A percentile compares a stretch with the other conserved stretches of the same genome.
phyloP scores from a whole-genome alignment of 2,113 vertebrate species.

The Macquaria ambigua region DNA sequence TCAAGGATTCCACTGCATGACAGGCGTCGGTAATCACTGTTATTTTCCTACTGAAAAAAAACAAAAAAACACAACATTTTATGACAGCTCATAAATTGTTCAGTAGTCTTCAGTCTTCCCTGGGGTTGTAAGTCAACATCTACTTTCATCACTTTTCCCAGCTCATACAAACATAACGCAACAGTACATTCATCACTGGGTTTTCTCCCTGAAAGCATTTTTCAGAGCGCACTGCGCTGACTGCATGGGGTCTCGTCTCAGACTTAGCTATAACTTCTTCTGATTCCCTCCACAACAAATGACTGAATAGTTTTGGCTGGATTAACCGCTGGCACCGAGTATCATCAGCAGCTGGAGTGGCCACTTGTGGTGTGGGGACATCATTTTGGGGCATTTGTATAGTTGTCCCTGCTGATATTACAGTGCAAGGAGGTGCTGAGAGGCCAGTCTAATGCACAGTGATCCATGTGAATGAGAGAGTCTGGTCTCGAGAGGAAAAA shows the following conservation, averaged over 20 bases:
- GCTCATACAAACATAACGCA: conserved; percentile 46
- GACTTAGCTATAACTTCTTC: conserved; percentile 26
- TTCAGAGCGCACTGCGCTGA: conserved; percentile 3
- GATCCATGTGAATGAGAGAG: conserved; percentile 55
- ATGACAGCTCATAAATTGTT: conserved; percentile 70
- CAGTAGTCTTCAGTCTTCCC: conserved; percentile 56
- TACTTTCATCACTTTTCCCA: conserved; percentile 52
- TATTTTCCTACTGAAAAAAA: conserved; percentile 58
- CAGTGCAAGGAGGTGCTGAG: conserved; percentile 13
- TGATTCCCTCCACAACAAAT: conserved; percentile 17
- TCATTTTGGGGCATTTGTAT: conserved; percentile 26
- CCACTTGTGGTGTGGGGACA: conserved; percentile 18
- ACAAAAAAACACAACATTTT: conserved; percentile 31
- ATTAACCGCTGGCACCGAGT: conserved; percentile 26
- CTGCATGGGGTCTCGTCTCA: conserved; percentile 29
- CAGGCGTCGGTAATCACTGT: conserved; percentile 51
- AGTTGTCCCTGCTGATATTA: conserved; percentile 6
- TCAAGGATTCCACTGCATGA: conserved; percentile 42
- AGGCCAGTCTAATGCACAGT: conserved; percentile 28
- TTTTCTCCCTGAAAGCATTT: conserved; percentile 35
- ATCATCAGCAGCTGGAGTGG: conserved; percentile 4
- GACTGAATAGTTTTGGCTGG: conserved; percentile 17
- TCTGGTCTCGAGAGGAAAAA: conserved; percentile 42
- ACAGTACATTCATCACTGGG: conserved; percentile 51
- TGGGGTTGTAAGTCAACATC: conserved; percentile 63